These are phyloP conservation scores for Carduelis carduelis DNA, from an alignment of 2,797 vertebrate species.

Conservation along the genomic window DNA sequence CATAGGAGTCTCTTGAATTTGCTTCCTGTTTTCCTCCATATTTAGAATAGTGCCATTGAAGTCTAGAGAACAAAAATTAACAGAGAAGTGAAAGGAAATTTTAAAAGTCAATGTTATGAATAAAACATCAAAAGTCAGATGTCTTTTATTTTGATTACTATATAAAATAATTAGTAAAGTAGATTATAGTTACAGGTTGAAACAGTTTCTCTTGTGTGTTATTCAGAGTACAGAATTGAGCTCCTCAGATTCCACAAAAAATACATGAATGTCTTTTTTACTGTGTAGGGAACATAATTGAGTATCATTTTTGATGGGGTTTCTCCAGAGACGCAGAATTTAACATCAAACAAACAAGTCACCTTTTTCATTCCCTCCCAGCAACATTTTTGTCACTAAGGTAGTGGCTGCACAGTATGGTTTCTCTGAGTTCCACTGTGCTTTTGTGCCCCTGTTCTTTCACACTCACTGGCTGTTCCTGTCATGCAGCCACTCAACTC, in stretches of 20 bases:
- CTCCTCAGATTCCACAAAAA: neutral
- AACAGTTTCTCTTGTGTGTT: neutral
- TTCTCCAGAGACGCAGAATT: neutral
- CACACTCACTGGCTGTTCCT: neutral
- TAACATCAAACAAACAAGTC: neutral
- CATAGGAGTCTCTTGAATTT: neutral
- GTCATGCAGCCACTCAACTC: neutral
- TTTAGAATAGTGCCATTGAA: neutral
- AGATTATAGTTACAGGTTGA: neutral
- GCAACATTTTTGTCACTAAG: neutral
- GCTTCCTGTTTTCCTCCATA: neutral
- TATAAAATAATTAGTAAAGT: neutral
- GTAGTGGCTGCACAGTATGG: neutral
- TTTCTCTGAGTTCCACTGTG: neutral
- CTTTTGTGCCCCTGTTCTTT: neutral
- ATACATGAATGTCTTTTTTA: neutral
- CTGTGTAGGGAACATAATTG: neutral
- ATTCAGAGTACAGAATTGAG: neutral
- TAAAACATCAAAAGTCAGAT: neutral
- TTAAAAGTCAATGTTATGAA: neutral
- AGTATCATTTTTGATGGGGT: neutral
- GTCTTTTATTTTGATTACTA: neutral
- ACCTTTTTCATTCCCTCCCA: neutral
- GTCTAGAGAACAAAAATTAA: neutral
- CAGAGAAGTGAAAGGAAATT: neutral